Percentiles rank a stretch among this genome's conserved stretches.
Conservation (phyloP, 2,888 invertebrate genomes). For the Panopea generosa region DNA sequence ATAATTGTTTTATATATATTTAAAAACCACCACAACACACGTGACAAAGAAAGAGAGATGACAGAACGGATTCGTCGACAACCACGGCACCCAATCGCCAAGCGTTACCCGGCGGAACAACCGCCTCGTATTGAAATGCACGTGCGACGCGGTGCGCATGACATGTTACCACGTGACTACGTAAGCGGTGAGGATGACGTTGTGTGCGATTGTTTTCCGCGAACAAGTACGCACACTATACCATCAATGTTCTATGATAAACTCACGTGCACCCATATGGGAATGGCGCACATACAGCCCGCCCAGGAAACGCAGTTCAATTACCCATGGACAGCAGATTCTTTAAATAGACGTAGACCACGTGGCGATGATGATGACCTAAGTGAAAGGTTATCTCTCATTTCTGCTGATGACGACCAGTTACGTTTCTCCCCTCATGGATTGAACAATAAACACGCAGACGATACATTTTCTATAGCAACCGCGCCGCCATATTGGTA, state of each 20-base stretch:
- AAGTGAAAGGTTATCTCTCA: conserved; percentile 58
- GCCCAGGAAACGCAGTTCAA: conserved; percentile 71
- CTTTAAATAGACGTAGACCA: conserved; percentile 43
- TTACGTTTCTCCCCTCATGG: conserved; percentile 38
- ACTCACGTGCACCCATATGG: conserved; percentile 71
- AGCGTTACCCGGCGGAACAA: conserved; percentile 39
- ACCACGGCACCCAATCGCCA: conserved; percentile 48
- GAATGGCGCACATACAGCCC: conserved; percentile 67
- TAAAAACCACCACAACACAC: too few relatives aligned
- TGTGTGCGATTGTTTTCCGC: conserved; percentile 73
- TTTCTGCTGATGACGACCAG: conserved; percentile 59
- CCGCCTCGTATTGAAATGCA: conserved; percentile 66
- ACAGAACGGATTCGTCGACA: conserved; percentile 21
- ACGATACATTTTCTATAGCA: conserved; percentile 52
- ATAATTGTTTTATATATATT: too few relatives aligned
- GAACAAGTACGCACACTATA: conserved; percentile 67
- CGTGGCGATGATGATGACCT: conserved; percentile 35
- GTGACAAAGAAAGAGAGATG: conserved; percentile 5
- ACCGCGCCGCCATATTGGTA: conserved; percentile 66
- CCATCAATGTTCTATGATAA: conserved; percentile 77
- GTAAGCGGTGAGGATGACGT: conserved; percentile 47
- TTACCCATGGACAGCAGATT: conserved; percentile 76
- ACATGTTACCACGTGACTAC: conserved; percentile 20
- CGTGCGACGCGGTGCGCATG: conserved; percentile 38
- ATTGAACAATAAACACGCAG: conserved; percentile 23